phyloP scores from a whole-genome alignment of 2,797 vertebrate species.

The Chelidonichthys spinosus region DNA sequence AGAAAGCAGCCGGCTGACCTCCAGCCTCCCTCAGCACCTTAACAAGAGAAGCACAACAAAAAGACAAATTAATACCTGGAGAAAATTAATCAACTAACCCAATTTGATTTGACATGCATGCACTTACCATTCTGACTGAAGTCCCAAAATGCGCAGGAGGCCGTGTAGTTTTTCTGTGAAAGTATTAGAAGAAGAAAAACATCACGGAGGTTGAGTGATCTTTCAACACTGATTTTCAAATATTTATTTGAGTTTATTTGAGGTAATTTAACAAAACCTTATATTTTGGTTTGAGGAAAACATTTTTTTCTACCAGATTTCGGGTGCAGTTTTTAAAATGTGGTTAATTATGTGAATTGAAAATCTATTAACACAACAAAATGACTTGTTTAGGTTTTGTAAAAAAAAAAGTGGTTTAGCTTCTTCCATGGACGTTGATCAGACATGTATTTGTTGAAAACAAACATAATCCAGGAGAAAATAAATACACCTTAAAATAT shows the following conservation, averaged over 20 bases:
- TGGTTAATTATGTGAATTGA: background rate
- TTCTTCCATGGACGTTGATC: background rate
- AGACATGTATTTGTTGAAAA: no score
- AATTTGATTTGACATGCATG: background rate
- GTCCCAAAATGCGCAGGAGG: slow-evolving; percentile 93
- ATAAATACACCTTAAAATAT: background rate
- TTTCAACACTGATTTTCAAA: background rate
- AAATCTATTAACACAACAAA: background rate
- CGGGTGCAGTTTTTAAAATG: background rate
- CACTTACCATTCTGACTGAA: slow-evolving; percentile 87
- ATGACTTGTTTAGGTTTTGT: background rate
- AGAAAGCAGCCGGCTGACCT: slow-evolving; percentile 86
- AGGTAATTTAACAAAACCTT: background rate
- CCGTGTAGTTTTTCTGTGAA: slow-evolving; percentile 77
- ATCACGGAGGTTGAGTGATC: background rate
- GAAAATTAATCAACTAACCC: background rate
- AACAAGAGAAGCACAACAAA: background rate
- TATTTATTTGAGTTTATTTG: background rate
- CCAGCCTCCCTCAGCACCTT: slow-evolving; percentile 91
- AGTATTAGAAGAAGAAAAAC: background rate
- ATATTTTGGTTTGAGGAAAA: background rate
- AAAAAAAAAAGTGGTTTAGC: background rate
- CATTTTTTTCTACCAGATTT: background rate
- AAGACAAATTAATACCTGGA: background rate
- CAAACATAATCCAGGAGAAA: no score